phyloP scores from a whole-genome alignment of 2,888 invertebrate genomes.

The Sphaerophoria taeniata region DNA sequence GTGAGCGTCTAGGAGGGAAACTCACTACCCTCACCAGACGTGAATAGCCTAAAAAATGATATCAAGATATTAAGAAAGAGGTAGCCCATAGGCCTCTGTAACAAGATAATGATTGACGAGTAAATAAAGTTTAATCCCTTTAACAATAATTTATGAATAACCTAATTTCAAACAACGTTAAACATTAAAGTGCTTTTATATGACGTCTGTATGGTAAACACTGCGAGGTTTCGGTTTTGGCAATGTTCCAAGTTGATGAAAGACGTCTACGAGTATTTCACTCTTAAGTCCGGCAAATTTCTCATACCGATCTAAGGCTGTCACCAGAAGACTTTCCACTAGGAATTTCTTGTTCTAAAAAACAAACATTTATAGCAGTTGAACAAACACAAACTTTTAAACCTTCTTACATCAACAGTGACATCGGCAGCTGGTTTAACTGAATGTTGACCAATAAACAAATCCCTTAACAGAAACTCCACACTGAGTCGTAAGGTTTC shows the following conservation, averaged over 20 bases:
- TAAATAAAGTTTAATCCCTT: too few species aligned
- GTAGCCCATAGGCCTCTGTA: too few species aligned
- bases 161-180: too few species aligned
- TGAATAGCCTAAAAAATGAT: too few species aligned
- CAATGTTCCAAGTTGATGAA: constrained; percentile 77
- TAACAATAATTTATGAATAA: too few species aligned
- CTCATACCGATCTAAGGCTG: constrained; percentile 80
- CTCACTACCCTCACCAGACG: too few species aligned
- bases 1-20: too few species aligned
- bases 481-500: constrained; percentile 80
- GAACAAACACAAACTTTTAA: constrained; percentile 34
- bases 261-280: constrained; percentile 78
- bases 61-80: too few species aligned
- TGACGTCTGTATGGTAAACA: constrained; percentile 82
- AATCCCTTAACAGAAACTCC: constrained; percentile 80
- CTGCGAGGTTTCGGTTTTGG: constrained; percentile 82
- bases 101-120: too few species aligned
- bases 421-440: constrained; percentile 80
- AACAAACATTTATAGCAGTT: constrained; percentile 76
- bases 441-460: constrained; percentile 81
- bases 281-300: constrained; percentile 79
- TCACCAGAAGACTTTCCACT: constrained; percentile 80
- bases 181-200: too few species aligned
- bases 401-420: constrained; percentile 81
- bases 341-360: constrained; percentile 81